Conservation (phyloP, 2,797 vertebrate genomes). For the Enteromius fasciolatus region DNA sequence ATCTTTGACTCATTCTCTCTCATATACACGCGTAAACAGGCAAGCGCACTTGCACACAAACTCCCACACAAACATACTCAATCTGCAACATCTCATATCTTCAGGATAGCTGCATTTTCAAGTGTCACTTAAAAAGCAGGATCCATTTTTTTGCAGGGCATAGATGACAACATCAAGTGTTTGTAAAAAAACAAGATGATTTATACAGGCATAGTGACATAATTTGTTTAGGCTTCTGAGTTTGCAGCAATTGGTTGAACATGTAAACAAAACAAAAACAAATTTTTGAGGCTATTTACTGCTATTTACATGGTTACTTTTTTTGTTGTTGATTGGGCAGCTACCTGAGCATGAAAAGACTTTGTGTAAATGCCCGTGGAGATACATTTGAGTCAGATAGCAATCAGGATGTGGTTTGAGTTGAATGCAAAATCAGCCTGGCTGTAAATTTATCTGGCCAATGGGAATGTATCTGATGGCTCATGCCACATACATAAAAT, state of each 20-base stretch:
- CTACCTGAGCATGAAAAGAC: background rate
- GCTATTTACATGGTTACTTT: background rate
- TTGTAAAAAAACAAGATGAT: background rate
- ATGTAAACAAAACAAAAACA: background rate
- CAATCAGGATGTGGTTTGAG: background rate
- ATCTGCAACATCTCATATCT: constrained; percentile 32
- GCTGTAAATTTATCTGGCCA: background rate
- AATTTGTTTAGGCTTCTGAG: constrained; percentile 1
- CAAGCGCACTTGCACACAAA: background rate
- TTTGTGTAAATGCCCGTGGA: too few relatives aligned
- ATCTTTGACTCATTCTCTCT: constrained; percentile 23
- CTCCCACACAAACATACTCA: constrained; percentile 15
- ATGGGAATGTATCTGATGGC: background rate
- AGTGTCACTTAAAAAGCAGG: constrained; percentile 21
- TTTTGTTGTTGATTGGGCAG: background rate
- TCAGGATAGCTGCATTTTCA: background rate
- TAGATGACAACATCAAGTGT: constrained; percentile 14
- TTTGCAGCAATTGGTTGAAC: constrained; percentile 1
- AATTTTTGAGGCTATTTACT: background rate
- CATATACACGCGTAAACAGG: background rate
- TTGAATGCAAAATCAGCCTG: background rate
- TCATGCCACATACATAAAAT: background rate
- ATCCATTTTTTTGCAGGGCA: constrained; percentile 15
- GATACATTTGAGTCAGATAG: background rate
- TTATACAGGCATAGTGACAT: background rate